Conservation (phyloP, 2,113 vertebrate species). For the Chrysochloris asiatica region DNA sequence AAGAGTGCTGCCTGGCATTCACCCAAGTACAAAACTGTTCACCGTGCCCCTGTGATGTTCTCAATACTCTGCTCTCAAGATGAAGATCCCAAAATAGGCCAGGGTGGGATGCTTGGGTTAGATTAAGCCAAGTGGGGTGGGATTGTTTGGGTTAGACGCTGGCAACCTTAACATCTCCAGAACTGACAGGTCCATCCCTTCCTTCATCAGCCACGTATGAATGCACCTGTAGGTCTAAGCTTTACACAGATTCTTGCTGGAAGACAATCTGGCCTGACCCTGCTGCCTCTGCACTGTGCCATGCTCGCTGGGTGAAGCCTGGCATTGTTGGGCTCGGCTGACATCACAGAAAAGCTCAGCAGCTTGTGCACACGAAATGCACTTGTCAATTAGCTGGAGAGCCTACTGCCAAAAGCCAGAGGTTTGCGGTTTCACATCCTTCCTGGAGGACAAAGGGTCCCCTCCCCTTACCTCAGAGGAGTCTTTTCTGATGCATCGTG, state of each 20-base stretch:
- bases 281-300: background rate
- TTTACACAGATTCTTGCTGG: background rate
- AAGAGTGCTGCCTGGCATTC: background rate
- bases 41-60: background rate
- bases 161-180: background rate
- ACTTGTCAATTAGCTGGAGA: constrained; percentile 1
- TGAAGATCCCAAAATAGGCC: background rate
- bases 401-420: background rate
- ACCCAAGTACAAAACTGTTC: background rate
- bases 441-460: constrained; percentile 13
- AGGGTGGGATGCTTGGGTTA: background rate
- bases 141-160: background rate
- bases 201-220: background rate
- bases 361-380: background rate
- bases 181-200: rapidly evolving
- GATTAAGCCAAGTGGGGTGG: no score
- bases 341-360: constrained; percentile 55
- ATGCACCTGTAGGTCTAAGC: background rate
- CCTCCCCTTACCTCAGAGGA: background rate
- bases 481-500: no score
- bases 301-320: constrained; percentile 4
- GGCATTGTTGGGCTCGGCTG: background rate
- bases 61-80: background rate
- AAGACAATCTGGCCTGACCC: background rate
- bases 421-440: background rate